Conservation (phyloP, 1,140 invertebrate species). For the Solenopsis fugax region DNA sequence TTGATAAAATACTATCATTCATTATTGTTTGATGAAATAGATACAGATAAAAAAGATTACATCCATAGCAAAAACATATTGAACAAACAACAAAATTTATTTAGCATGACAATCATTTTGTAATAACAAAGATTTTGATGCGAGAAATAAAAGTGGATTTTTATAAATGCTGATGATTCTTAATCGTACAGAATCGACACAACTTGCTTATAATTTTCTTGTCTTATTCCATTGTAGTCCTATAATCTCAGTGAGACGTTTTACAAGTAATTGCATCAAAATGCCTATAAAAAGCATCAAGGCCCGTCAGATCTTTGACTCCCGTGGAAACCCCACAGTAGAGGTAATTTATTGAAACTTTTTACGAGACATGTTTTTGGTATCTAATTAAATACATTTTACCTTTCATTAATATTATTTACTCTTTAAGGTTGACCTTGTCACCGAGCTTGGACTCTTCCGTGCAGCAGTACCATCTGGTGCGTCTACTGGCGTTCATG, state of each 20-base stretch:
- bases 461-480: slow-evolving; percentile 99
- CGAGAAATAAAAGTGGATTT: not conserved
- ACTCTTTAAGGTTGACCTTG: slow-evolving; percentile 85
- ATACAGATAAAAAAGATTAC: not conserved
- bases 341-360: slow-evolving; percentile 89
- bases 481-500: slow-evolving; percentile 98
- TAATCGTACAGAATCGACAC: not conserved
- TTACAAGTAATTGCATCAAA: slow-evolving; percentile 76
- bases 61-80: not conserved
- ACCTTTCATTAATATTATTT: slow-evolving; percentile 27
- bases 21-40: no score
- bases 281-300: slow-evolving; percentile 95
- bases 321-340: slow-evolving; percentile 99
- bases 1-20: no score
- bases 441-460: slow-evolving; percentile 95
- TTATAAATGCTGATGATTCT: not conserved
- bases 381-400: not conserved
- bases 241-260: slow-evolving; percentile 73
- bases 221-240: slow-evolving; percentile 66
- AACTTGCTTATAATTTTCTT: not conserved
- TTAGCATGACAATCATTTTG: not conserved
- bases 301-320: slow-evolving; percentile 99
- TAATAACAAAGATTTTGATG: not conserved
- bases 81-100: not conserved
- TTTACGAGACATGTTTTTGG: not conserved